A percentile compares a stretch with the other conserved stretches of the same genome.
phyloP scores from a whole-genome alignment of 2,797 vertebrate genomes.

The Lacerta agilis region DNA sequence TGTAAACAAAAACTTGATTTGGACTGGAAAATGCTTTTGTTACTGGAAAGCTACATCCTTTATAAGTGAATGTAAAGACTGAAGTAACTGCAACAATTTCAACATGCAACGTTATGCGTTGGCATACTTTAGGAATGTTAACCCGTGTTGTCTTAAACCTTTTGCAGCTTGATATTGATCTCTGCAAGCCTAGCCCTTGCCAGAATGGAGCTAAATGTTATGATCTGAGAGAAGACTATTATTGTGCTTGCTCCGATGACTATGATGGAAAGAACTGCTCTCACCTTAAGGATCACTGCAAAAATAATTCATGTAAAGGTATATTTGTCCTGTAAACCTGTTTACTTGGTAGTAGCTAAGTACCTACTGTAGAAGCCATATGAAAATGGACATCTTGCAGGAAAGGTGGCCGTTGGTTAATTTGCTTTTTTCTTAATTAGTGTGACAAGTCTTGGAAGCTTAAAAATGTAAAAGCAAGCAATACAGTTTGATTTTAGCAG shows the following conservation, averaged over 20 bases:
- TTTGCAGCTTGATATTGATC: constrained; percentile 84
- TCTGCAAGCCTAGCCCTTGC: constrained; percentile 90
- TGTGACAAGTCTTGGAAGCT: not conserved
- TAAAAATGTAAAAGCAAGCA: not conserved
- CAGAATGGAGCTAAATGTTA: constrained; percentile 89
- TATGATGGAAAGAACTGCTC: constrained; percentile 93
- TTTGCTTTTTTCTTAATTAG: not conserved
- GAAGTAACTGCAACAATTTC: not conserved
- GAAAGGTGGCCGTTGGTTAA: not conserved
- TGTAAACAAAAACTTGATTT: not conserved
- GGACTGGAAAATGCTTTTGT: not conserved
- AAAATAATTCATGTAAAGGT: constrained; percentile 91
- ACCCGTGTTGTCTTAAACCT: constrained; percentile 19
- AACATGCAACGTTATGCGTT: constrained; percentile 33
- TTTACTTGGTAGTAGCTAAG: not conserved
- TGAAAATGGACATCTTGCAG: not conserved
- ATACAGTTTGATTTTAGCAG: not conserved
- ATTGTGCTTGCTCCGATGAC: constrained; percentile 89
- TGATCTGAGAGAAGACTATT: constrained; percentile 85
- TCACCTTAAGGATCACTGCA: constrained; percentile 90
- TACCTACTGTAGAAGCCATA: not conserved
- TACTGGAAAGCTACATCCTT: too few species aligned
- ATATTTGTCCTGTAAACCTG: constrained; percentile 33
- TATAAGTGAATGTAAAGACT: not conserved
- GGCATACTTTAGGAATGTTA: constrained; percentile 41